A percentile compares a stretch with the other conserved stretches of the same genome.
Conservation (phyloP, 2,888 invertebrate species). For the Leucania comma region DNA sequence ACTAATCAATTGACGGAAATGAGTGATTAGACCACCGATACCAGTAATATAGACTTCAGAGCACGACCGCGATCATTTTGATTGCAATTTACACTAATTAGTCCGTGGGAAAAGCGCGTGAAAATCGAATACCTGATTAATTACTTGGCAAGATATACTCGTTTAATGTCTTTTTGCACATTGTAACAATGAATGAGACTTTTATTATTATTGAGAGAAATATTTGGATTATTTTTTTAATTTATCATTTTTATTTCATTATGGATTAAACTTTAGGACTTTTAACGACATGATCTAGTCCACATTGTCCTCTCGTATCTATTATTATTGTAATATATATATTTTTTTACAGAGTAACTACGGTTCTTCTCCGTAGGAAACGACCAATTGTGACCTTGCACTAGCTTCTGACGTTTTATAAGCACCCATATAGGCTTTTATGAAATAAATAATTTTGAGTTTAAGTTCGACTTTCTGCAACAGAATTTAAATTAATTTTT, state of each 20-base stretch:
- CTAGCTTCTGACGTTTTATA: no score
- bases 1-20: slow-evolving; percentile 8
- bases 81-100: slow-evolving; percentile 34
- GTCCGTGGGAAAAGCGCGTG: slow-evolving; percentile 36
- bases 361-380: no score
- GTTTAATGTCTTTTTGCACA: not conserved
- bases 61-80: not conserved
- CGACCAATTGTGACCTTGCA: no score
- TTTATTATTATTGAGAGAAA: not conserved
- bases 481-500: no score
- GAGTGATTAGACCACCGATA: not conserved
- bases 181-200: not conserved
- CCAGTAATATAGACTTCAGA: not conserved
- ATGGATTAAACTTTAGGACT: not conserved
- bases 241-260: not conserved
- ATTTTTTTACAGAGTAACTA: no score
- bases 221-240: not conserved
- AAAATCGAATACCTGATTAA: not conserved
- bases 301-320: no score
- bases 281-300: no score
- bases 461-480: no score
- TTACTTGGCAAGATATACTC: not conserved
- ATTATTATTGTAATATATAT: no score
- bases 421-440: no score
- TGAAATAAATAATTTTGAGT: no score